A percentile compares a stretch with the other conserved stretches of the same genome.
Evolutionary conservation across 2,797 vertebrate genomes (phyloP).

Genomic region (Chloroceryle amazona): DNA sequence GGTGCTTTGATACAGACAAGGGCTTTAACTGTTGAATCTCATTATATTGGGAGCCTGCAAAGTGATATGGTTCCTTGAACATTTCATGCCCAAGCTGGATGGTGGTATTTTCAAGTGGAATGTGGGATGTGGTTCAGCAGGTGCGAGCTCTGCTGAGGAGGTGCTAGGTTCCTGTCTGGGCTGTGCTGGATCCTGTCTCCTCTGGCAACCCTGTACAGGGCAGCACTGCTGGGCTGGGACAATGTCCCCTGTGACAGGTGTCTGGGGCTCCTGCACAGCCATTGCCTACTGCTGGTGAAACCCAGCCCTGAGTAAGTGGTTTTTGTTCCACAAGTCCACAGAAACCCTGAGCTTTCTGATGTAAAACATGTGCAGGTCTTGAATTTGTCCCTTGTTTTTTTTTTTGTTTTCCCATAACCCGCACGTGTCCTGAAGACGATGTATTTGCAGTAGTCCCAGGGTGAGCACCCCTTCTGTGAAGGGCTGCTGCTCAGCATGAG

Average conservation of each 20-base stretch:
- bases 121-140: neutral
- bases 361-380: neutral
- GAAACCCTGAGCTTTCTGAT: neutral
- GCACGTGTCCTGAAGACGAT: fast-evolving
- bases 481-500: neutral
- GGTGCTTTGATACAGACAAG: neutral
- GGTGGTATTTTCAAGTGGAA: neutral
- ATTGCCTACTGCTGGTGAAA: neutral
- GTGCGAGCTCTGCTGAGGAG: neutral
- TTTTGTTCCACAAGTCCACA: neutral
- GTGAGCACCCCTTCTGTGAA: neutral
- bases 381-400: neutral
- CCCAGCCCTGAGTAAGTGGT: neutral
- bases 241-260: fast-evolving
- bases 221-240: neutral
- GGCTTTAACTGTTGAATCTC: neutral
- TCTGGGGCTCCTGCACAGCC: neutral
- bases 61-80: neutral
- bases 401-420: too few species aligned
- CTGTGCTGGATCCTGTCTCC: neutral
- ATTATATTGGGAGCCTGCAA: neutral
- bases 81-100: neutral
- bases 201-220: fast-evolving
- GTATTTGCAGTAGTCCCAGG: neutral
- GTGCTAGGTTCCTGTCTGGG: neutral